Base-by-base conservation (phyloP, 2,888 invertebrate species). In the Sarcophaga caerulescens region DNA sequence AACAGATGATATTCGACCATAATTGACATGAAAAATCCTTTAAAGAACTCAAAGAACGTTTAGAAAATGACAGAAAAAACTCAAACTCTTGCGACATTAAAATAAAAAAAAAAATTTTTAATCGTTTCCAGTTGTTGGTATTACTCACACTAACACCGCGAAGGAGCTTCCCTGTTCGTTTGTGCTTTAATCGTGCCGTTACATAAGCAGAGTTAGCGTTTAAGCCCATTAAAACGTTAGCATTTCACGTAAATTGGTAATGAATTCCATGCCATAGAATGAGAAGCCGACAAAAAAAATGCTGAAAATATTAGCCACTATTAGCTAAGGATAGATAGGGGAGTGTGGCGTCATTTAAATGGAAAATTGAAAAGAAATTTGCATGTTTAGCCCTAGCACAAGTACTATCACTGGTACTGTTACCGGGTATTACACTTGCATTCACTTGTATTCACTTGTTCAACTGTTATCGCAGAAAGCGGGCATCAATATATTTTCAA, bases 181-280 rank as follows among this genome's bases (percentile, higher is more conserved):
- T 17, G 52, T 17, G 52, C 74, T 79, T 85, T 85, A 76, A 71
- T 75, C 76, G 62, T 81, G 75, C 35, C 77, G 89, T 91, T 90
- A 89, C 89, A 90, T 91, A 90, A 91, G 90, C 90, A 89, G 89
- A 90, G 89, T 90, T 35, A 35, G 35, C 10, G 35, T 35, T 35
- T 89, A 89, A 84, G 52, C 65, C 68, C 59, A 82, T 25, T 35
- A 17, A n/a, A 35, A 12, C 73, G 25, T 77, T 76, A 47, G 52
- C 14, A 47, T 47, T 47, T 47, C 4, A 47, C 12, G 3, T 4
- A 47, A 47, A 47, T 47, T 47, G 47, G 12, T 47, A 47, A 47
- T 47, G 12, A 47, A 47, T 47, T 47, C 47, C 47, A 47, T 14
- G 14, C 47, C 11, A 14, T 11, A 14, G 4, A 47, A 47, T 14